Evolutionary conservation across 2,797 vertebrate genomes (phyloP).

Genomic region (Mormyrops boulengeri): DNA sequence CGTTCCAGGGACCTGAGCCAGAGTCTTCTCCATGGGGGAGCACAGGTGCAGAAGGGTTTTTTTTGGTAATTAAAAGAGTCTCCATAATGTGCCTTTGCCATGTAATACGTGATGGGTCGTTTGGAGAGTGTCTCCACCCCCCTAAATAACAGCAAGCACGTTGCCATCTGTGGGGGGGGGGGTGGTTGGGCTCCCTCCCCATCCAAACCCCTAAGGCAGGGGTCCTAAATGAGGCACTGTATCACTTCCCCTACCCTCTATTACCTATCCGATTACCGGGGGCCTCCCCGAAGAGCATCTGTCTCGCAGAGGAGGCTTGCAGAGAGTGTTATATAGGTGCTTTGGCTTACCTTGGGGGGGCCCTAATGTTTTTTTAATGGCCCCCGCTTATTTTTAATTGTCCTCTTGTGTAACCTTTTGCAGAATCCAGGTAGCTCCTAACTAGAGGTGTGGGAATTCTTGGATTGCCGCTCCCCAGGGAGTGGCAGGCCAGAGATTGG

Average conservation of each 20-base stretch:
- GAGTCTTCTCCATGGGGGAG: constrained; percentile 25
- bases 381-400: constrained; percentile 55
- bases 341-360: constrained; percentile 34
- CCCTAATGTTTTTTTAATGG: constrained; percentile 62
- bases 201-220: constrained; percentile 48
- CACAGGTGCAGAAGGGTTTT: not conserved
- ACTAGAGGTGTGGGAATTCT: constrained; percentile 25
- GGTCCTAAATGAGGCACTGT: constrained; percentile 53
- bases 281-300: constrained; percentile 18
- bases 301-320: constrained; percentile 15
- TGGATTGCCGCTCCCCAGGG: not conserved
- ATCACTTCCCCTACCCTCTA: constrained; percentile 33
- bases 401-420: constrained; percentile 47
- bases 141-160: constrained; percentile 52
- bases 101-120: constrained; percentile 9
- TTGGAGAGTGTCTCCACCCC: constrained; percentile 29
- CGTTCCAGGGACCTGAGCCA: not conserved
- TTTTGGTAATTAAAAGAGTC: constrained; percentile 15
- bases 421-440: constrained; percentile 41
- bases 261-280: constrained; percentile 21
- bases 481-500: not conserved
- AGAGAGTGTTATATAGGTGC: constrained; percentile 30
- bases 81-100: not conserved
- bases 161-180: constrained; percentile 39
- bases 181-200: constrained; percentile 41